Conservation (phyloP, 1,140 invertebrate species). For the Aphis craccivora region DNA sequence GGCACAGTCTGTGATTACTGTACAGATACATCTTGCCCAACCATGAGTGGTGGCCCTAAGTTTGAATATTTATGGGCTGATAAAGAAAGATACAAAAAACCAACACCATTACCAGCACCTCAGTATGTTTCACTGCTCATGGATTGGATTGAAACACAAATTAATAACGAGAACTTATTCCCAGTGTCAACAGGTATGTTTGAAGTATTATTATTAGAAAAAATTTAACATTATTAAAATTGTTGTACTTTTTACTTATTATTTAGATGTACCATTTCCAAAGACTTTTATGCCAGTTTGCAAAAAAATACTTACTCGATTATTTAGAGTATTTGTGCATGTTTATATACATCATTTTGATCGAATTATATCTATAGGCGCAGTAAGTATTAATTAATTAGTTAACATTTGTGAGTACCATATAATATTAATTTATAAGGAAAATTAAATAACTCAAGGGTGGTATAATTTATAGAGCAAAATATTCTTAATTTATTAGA, state of each 20-base stretch:
- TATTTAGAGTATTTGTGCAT: slow-evolving; percentile 95
- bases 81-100: slow-evolving; percentile 85
- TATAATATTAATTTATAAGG: too few relatives aligned
- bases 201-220: not conserved
- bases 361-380: slow-evolving; percentile 84
- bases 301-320: slow-evolving; percentile 87
- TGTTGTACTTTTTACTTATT: slow-evolving; percentile 30
- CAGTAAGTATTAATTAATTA: slow-evolving; percentile 70
- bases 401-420: not conserved
- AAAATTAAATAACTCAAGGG: too few relatives aligned
- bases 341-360: slow-evolving; percentile 98
- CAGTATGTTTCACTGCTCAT: slow-evolving; percentile 88
- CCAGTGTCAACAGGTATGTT: slow-evolving; percentile 72
- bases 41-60: slow-evolving; percentile 87
- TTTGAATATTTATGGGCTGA: slow-evolving; percentile 97
- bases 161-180: slow-evolving; percentile 89
- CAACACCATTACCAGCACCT: slow-evolving; percentile 84
- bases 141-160: slow-evolving; percentile 94
- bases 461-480: too few relatives aligned
- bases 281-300: slow-evolving; percentile 82
- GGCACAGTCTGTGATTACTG: slow-evolving; percentile 91
- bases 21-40: slow-evolving; percentile 84
- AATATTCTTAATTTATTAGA: too few relatives aligned
- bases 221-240: slow-evolving; percentile 49
- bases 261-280: slow-evolving; percentile 84